Evolutionary conservation across 2,113 vertebrate genomes (phyloP).

Genomic region (Dryoscopus gambensis): DNA sequence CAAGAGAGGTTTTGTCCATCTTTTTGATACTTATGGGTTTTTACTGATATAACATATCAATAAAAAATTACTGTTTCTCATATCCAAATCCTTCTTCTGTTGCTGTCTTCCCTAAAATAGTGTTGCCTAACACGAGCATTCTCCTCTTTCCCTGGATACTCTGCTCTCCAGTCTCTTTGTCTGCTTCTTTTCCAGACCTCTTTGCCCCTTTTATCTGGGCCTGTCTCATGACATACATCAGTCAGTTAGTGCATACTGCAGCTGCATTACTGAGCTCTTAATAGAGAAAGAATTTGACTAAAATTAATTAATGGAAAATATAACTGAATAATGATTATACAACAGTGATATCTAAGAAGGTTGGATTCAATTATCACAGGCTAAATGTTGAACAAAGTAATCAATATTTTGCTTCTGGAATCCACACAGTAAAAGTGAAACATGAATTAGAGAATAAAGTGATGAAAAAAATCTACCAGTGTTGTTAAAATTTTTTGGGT

Average conservation of each 20-base stretch:
- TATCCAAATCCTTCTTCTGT: not conserved
- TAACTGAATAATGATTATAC: slow-evolving; percentile 2
- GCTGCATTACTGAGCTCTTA: not conserved
- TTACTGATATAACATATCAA: not conserved
- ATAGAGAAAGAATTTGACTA: not conserved
- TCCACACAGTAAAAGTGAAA: not conserved
- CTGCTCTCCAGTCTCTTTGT: not conserved
- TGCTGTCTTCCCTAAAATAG: not conserved
- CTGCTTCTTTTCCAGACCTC: not conserved
- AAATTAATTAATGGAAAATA: slow-evolving; percentile 23
- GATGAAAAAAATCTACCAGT: not conserved
- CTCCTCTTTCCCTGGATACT: not conserved
- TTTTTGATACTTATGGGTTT: not conserved
- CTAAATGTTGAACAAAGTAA: not conserved
- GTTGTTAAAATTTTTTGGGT: not conserved
- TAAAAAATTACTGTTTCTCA: not conserved
- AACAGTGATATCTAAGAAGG: not conserved
- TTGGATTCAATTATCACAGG: not conserved
- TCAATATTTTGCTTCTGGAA: slow-evolving; percentile 27
- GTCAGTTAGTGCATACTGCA: not conserved
- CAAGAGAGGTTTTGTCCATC: not conserved
- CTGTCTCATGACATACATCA: not conserved
- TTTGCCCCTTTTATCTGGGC: not conserved
- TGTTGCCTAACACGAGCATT: fast-evolving
- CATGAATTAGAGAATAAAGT: not conserved